Evolutionary conservation across 2,888 invertebrate genomes (phyloP).

Genomic region (Microchrysa polita): DNA sequence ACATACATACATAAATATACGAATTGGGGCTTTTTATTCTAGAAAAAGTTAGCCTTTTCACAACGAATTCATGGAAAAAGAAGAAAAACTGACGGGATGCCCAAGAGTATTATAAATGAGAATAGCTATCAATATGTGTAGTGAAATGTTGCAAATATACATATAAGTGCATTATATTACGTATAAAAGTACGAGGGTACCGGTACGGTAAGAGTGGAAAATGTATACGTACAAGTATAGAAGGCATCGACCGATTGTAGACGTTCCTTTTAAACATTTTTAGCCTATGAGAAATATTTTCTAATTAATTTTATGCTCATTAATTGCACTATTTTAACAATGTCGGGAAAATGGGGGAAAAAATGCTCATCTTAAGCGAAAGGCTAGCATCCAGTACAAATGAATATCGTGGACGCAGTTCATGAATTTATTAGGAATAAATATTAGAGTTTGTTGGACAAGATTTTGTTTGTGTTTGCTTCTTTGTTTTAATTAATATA

Average conservation of each 20-base stretch:
- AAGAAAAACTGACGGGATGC: background rate
- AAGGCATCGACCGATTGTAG: slow-evolving; percentile 26
- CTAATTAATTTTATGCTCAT: slow-evolving; percentile 30
- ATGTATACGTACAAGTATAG: background rate
- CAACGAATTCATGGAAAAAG: background rate
- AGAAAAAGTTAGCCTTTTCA: too few relatives aligned
- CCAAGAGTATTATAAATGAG: background rate
- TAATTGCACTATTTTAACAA: slow-evolving; percentile 27
- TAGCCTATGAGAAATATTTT: slow-evolving; percentile 10
- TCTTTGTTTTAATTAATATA: too few relatives aligned
- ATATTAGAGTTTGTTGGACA: too few relatives aligned
- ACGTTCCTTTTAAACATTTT: background rate
- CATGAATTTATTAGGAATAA: slow-evolving; percentile 1
- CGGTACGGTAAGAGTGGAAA: too few relatives aligned
- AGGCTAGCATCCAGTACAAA: background rate
- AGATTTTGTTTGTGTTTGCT: too few relatives aligned
- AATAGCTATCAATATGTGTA: too few relatives aligned
- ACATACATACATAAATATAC: background rate
- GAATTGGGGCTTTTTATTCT: background rate
- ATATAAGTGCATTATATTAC: too few relatives aligned
- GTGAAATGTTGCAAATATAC: too few relatives aligned
- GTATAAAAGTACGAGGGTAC: too few relatives aligned
- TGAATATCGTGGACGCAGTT: background rate
- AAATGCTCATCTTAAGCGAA: background rate
- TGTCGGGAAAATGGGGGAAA: slow-evolving; percentile 15